Evolutionary conservation across 2,797 vertebrate genomes (phyloP).

Genomic region (Galago senegalensis): DNA sequence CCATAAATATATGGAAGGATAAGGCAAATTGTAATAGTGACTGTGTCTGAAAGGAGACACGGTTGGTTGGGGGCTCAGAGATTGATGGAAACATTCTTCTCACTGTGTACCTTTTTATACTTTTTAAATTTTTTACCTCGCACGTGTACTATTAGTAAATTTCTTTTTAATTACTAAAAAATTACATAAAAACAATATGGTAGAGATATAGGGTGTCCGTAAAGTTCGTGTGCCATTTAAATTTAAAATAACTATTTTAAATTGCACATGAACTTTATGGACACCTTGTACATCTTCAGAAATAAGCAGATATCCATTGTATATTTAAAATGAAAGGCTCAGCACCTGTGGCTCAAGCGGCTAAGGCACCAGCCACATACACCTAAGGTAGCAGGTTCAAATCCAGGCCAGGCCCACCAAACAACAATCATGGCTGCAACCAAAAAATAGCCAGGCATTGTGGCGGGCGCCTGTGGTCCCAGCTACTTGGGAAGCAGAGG

Average conservation of each 20-base stretch:
- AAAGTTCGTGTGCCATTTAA: too few relatives aligned
- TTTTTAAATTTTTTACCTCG: neutral
- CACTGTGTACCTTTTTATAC: neutral
- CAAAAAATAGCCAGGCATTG: too few relatives aligned
- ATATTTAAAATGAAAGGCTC: neutral
- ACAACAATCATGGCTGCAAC: too few relatives aligned
- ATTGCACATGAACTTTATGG: too few relatives aligned
- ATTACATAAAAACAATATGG: neutral
- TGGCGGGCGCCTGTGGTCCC: too few relatives aligned
- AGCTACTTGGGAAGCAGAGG: too few relatives aligned
- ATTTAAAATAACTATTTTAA: too few relatives aligned
- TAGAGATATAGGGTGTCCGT: neutral
- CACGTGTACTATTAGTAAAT: neutral
- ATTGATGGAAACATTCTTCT: neutral
- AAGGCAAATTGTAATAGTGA: too few relatives aligned
- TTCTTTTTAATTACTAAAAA: slow-evolving; percentile 9
- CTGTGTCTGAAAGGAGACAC: neutral
- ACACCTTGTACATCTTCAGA: neutral
- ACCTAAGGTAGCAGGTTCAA: too few relatives aligned
- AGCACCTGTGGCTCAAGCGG: too few relatives aligned
- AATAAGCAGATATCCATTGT: neutral
- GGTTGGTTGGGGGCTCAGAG: neutral
- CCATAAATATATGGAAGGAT: neutral
- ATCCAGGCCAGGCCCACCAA: too few relatives aligned
- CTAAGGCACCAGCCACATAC: too few relatives aligned